Percentiles rank a stretch among this genome's conserved stretches.
These are phyloP conservation scores for Oeneis ivallda DNA, from an alignment of 2,888 invertebrate species.

Conservation along the genomic window DNA sequence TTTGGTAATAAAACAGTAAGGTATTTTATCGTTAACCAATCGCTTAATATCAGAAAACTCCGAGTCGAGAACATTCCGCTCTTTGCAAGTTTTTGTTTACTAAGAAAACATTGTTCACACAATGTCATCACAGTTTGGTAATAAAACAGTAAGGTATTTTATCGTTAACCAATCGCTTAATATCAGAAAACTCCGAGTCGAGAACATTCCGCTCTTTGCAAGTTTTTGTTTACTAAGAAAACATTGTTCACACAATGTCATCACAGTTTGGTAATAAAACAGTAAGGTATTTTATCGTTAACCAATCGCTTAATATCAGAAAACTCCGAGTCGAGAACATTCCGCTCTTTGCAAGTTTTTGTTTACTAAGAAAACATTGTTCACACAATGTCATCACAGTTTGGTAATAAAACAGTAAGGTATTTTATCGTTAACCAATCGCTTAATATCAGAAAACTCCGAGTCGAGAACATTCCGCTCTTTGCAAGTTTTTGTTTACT, in stretches of 20 bases:
- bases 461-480: conserved; percentile 18
- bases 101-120: too few relatives aligned
- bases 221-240: conserved; percentile 21
- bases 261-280: background rate
- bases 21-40: too few relatives aligned
- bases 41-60: too few relatives aligned
- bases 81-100: too few relatives aligned
- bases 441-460: too few relatives aligned
- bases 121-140: too few relatives aligned
- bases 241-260: background rate
- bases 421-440: too few relatives aligned
- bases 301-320: too few relatives aligned
- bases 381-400: background rate
- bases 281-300: background rate
- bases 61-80: too few relatives aligned
- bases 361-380: conserved; percentile 17
- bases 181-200: conserved; percentile 2
- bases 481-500: conserved; percentile 20
- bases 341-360: conserved; percentile 17
- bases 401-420: background rate
- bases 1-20: too few relatives aligned
- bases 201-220: conserved; percentile 17
- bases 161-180: too few relatives aligned
- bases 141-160: too few relatives aligned
- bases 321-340: conserved; percentile 17